A percentile compares a stretch with the other conserved stretches of the same genome.
phyloP scores from a whole-genome alignment of 2,113 vertebrate genomes.

The Festucalex cinctus region DNA sequence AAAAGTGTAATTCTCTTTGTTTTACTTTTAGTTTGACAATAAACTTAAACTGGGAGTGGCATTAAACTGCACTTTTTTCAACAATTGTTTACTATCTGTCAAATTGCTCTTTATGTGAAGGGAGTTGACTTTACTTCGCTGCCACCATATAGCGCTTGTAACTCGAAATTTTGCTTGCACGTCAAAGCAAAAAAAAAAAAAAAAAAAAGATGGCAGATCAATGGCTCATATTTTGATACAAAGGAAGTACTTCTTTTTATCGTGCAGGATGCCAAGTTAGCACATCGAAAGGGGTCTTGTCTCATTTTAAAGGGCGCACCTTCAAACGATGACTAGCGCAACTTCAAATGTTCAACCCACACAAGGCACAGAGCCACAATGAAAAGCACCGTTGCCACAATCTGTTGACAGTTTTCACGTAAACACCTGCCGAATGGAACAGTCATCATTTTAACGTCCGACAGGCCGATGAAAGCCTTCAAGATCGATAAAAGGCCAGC shows the following conservation, averaged over 20 bases:
- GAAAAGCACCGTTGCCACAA: neutral
- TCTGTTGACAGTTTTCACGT: constrained; percentile 53
- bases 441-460: constrained; percentile 81
- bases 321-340: neutral
- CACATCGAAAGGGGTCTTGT: neutral
- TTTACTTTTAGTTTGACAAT: neutral
- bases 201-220: neutral
- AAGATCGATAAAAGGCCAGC: constrained; percentile 70
- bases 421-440: constrained; percentile 73
- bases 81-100: neutral
- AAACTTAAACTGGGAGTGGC: neutral
- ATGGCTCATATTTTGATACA: too few relatives aligned
- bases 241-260: too few relatives aligned
- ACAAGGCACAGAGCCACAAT: neutral
- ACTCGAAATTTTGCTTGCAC: neutral
- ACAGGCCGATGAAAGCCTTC: constrained; percentile 69
- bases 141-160: neutral
- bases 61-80: neutral
- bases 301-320: neutral
- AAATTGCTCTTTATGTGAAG: neutral
- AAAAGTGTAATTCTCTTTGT: neutral
- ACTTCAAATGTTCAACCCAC: neutral
- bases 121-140: neutral
- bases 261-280: neutral
- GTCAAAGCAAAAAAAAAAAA: neutral